These are phyloP conservation scores for Palythoa grandis DNA, from an alignment of 92 coral and sea anemone genomes.

Conservation along the genomic window DNA sequence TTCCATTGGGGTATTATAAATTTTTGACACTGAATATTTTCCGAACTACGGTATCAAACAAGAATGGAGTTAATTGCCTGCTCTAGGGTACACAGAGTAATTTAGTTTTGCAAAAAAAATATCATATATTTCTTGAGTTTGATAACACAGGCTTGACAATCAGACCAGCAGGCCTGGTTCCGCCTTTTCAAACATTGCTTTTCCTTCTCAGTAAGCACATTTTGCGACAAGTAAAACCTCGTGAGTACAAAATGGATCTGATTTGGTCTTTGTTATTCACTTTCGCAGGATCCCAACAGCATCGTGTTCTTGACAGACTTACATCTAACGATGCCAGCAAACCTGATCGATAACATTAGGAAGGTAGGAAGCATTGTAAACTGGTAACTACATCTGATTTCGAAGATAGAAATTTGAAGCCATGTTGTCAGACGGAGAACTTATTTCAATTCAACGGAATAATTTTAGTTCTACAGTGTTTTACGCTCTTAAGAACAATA, in stretches of 20 bases:
- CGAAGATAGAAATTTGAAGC: neutral
- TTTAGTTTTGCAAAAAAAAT: too few relatives aligned
- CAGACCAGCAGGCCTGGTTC: too few relatives aligned
- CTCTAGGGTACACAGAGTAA: too few relatives aligned
- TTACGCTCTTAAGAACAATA: neutral
- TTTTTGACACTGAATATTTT: too few relatives aligned
- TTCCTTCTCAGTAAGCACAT: too few relatives aligned
- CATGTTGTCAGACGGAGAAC: too few relatives aligned
- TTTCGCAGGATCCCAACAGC: conserved; percentile 33
- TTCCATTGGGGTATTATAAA: too few relatives aligned
- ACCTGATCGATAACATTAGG: conserved; percentile 35
- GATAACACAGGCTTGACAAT: too few relatives aligned
- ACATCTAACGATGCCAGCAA: conserved; percentile 32
- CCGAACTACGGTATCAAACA: too few relatives aligned
- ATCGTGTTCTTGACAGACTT: conserved; percentile 37
- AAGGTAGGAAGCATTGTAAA: neutral
- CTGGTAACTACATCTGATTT: neutral
- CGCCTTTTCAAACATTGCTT: too few relatives aligned
- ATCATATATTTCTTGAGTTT: too few relatives aligned
- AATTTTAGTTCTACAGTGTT: neutral
- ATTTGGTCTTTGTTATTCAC: neutral
- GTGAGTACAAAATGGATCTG: neutral
- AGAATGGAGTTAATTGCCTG: too few relatives aligned
- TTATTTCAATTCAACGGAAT: neutral
- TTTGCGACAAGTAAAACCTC: neutral